Conservation (phyloP, 2,888 invertebrate species). For the Sisyra terminalis region DNA sequence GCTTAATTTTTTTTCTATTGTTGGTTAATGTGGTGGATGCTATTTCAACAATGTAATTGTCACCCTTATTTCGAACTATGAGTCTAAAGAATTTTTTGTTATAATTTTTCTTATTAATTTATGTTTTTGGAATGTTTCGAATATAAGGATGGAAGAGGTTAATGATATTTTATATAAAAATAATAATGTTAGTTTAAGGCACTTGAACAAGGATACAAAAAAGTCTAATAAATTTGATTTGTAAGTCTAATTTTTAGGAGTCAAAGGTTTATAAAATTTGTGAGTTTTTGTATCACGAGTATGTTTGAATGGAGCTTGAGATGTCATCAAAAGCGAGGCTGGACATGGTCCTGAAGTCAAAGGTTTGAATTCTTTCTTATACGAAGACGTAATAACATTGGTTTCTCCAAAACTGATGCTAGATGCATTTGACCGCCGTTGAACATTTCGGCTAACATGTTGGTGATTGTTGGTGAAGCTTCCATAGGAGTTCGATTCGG, state of each 20-base stretch:
- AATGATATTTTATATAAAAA: too few species aligned
- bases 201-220: background rate
- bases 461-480: conserved; percentile 36
- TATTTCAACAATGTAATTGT: too few species aligned
- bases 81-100: too few species aligned
- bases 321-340: conserved; percentile 57
- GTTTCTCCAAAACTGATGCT: conserved; percentile 60
- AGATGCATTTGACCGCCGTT: conserved; percentile 51
- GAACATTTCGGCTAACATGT: conserved; percentile 30
- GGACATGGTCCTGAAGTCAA: conserved; percentile 62
- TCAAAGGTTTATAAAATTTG: conserved; percentile 55
- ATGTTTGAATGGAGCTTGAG: conserved; percentile 64
- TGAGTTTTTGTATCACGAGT: conserved; percentile 72
- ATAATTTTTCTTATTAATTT: too few species aligned
- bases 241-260: too few species aligned
- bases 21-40: too few species aligned
- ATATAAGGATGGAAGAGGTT: too few species aligned
- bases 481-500: conserved; percentile 49
- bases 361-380: conserved; percentile 61
- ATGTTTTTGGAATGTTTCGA: too few species aligned
- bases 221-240: conserved; percentile 31
- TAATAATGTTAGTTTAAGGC: too few species aligned
- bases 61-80: too few species aligned
- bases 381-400: conserved; percentile 39
- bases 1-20: too few species aligned